These are phyloP conservation scores for Cylindroiulus punctatus DNA, from an alignment of 2,888 invertebrate species.

Conservation along the genomic window DNA sequence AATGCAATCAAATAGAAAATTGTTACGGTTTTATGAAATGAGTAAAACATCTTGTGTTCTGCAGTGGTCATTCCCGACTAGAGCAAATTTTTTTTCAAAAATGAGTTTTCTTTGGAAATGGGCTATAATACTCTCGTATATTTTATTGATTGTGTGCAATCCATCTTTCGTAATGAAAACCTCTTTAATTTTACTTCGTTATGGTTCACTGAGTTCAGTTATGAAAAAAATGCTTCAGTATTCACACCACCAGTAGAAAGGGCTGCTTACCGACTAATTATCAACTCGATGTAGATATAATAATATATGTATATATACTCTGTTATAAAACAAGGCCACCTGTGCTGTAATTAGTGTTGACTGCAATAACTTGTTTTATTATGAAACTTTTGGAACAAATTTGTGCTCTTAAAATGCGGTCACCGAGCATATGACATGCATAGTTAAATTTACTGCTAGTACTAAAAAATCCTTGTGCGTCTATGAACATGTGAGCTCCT, in stretches of 20 bases:
- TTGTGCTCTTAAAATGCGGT: neutral
- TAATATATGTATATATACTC: conserved; percentile 6
- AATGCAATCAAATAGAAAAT: too few relatives aligned
- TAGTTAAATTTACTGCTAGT: neutral
- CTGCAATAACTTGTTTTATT: neutral
- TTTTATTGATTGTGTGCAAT: neutral
- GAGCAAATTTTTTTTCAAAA: too few relatives aligned
- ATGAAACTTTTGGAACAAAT: neutral
- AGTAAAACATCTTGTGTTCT: too few relatives aligned
- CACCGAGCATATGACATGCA: neutral
- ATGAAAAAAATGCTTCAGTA: neutral
- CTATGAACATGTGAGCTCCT: neutral
- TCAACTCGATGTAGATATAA: conserved; percentile 9
- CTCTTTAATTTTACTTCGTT: neutral
- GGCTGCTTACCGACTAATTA: conserved; percentile 3
- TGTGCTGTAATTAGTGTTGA: neutral
- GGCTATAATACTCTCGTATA: too few relatives aligned
- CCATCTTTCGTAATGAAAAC: neutral
- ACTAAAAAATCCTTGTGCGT: neutral
- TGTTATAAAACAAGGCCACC: conserved; percentile 11
- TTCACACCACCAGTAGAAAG: neutral
- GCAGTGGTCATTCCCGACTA: too few relatives aligned
- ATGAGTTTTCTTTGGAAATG: too few relatives aligned
- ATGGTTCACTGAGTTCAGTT: neutral
- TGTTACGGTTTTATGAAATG: too few relatives aligned